Evolutionary conservation across 1,140 invertebrate species (phyloP), one percentile per base, ranked within the genome.

Genomic region (Diorhabda elongata): DNA sequence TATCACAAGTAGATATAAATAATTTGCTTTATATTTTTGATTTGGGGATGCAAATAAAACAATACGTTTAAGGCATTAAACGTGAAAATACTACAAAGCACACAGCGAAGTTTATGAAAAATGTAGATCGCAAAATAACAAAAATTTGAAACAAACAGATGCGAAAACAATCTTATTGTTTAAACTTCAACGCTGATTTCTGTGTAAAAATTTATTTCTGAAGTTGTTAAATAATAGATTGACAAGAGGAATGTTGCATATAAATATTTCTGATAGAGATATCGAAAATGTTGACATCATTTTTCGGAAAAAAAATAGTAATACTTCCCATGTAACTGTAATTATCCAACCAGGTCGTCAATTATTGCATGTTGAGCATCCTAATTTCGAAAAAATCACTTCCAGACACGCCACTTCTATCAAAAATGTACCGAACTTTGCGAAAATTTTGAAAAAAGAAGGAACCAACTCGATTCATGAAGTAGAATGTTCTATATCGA

Each of bases 231-330:
- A 81, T 96, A 98, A 84, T 99, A 97, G 98, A 98, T 99, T 76
- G 93, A 92, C 68, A 96, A 99, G 83, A 99, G 99, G 87, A 73
- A 98, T 99, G 94, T 83, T 99, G 66, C 91, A 95, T 71, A 99
- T 97, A 3, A 98, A 99, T 93, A 91, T 94, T 47, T 94, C 96
- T 26, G 94, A 92, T 44, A 94, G 97, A 82, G 98, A 99, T 75
- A 97, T 99, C 82, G 98, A 99, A 83, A 98, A 99, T 82, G 95
- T 99, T 61, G 98, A 99, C 82, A 98, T 99, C 68, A 97, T 99
- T 94, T 57, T 99, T 99, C 81, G 97, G 99, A 81, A 97, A 98
- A 80, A 98, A 99, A 84, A 26, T 81, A 89, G 96, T 3, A 98
- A 98, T 83, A 96, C 96, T 3, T 96, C 93, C 0, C 90, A 97